Evolutionary conservation across 2,888 invertebrate species (phyloP).

Genomic region (Craniophora ligustri): DNA sequence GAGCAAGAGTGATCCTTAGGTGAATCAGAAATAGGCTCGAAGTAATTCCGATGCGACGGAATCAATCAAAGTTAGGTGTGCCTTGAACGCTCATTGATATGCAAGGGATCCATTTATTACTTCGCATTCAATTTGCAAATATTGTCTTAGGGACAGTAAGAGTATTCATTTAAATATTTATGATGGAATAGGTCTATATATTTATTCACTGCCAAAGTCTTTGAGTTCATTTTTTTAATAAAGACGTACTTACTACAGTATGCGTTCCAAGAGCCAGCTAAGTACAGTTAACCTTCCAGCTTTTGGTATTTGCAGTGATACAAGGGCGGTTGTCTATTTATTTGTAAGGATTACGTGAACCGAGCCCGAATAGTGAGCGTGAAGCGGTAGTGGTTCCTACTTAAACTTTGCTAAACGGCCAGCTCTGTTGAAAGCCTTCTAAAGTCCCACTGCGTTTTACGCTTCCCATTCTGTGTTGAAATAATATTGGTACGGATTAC

Average conservation of each 20-base stretch:
- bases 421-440: slow-evolving; percentile 77
- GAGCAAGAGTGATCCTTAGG: slow-evolving; percentile 65
- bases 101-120: slow-evolving; percentile 81
- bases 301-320: slow-evolving; percentile 76
- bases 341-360: slow-evolving; percentile 77
- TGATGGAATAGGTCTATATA: slow-evolving; percentile 32
- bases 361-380: slow-evolving; percentile 65
- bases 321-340: slow-evolving; percentile 77
- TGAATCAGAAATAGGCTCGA: slow-evolving; percentile 73
- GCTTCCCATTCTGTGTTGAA: slow-evolving; percentile 69
- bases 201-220: slow-evolving; percentile 19
- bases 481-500: slow-evolving; percentile 69
- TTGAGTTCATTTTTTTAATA: slow-evolving; percentile 59
- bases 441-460: slow-evolving; percentile 73
- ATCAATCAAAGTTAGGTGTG: slow-evolving; percentile 76
- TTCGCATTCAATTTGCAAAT: slow-evolving; percentile 76
- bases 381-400: slow-evolving; percentile 69
- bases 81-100: slow-evolving; percentile 78
- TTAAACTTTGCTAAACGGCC: slow-evolving; percentile 83
- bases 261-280: slow-evolving; percentile 48
- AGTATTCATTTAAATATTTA: slow-evolving; percentile 45
- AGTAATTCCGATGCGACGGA: slow-evolving; percentile 77
- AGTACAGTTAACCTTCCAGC: slow-evolving; percentile 72
- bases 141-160: slow-evolving; percentile 64
- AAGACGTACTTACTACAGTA: slow-evolving; percentile 43